phyloP scores from a whole-genome alignment of 2,113 vertebrate species.

The Antigone vipio region DNA sequence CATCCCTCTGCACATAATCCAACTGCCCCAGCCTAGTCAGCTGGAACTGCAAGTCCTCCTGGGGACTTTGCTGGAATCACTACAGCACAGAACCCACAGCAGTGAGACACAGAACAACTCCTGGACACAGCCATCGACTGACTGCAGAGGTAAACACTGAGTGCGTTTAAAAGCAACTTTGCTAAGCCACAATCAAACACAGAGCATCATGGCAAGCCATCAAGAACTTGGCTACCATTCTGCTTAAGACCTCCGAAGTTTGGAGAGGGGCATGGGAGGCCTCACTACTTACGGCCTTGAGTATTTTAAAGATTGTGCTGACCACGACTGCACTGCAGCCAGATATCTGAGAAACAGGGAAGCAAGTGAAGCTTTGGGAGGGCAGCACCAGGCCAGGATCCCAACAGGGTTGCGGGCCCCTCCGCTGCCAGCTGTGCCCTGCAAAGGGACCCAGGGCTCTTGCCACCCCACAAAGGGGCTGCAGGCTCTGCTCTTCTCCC shows the following conservation, averaged over 20 bases:
- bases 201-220: not conserved
- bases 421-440: not conserved
- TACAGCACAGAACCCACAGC: not conserved
- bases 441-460: not conserved
- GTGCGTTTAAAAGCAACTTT: not conserved
- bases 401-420: accelerated
- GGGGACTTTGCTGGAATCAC: not conserved
- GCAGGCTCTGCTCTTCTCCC: accelerated
- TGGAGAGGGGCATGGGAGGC: not conserved
- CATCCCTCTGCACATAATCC: not conserved
- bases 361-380: not conserved
- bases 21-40: not conserved
- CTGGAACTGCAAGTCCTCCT: not conserved
- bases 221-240: not conserved
- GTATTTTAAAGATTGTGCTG: too few relatives aligned
- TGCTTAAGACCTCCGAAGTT: not conserved
- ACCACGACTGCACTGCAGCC: not conserved
- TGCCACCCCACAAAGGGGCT: accelerated
- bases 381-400: not conserved
- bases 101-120: not conserved
- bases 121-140: accelerated
- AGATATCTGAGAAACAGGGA: not conserved
- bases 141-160: not conserved
- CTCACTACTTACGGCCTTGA: not conserved
- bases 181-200: not conserved